Evolutionary conservation across 2,888 invertebrate species (phyloP).

Genomic region (Tetanocera ferruginea): DNA sequence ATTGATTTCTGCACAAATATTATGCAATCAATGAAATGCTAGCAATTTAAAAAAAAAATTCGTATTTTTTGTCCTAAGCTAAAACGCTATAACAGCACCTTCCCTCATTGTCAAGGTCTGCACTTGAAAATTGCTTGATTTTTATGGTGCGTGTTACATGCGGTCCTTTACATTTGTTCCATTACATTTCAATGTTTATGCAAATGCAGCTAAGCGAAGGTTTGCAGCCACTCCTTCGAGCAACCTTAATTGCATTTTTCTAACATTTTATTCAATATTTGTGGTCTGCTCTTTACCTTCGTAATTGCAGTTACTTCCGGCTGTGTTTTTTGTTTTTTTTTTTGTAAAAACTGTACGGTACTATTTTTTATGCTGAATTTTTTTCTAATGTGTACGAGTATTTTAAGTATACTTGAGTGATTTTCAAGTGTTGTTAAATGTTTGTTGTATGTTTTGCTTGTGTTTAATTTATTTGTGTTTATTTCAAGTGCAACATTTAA

Average conservation of each 20-base stretch:
- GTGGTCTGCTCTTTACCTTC: neutral
- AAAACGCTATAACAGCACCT: neutral
- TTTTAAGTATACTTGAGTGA: no score
- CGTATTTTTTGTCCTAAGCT: no score
- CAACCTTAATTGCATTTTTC: neutral
- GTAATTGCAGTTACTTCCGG: neutral
- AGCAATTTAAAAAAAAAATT: no score
- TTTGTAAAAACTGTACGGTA: no score
- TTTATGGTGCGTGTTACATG: neutral
- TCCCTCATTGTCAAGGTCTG: neutral
- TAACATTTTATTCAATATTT: neutral
- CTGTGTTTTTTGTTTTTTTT: neutral
- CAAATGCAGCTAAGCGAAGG: neutral
- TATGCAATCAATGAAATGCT: neutral
- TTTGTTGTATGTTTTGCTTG: no score
- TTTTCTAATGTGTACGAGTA: no score
- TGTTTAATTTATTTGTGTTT: no score
- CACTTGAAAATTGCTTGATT: neutral
- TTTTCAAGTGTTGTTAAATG: no score
- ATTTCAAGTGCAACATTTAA: no score
- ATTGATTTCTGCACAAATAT: neutral
- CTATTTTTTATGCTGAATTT: no score
- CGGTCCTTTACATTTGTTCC: neutral
- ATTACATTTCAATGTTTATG: neutral
- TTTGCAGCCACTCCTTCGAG: neutral